Evolutionary conservation across 2,797 vertebrate species (phyloP).

Genomic region (Rhabdophis nuchalis): DNA sequence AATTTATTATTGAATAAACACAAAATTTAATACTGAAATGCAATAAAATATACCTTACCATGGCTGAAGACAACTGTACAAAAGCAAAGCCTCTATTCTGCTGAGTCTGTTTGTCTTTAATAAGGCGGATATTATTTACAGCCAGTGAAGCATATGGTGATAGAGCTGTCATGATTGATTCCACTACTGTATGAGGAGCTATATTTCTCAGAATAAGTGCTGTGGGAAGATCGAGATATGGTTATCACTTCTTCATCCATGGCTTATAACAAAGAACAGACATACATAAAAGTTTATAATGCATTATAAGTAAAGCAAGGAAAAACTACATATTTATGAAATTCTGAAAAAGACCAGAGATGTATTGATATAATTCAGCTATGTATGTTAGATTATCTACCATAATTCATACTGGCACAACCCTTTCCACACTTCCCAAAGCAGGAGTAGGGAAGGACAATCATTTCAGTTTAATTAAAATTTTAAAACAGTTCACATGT

Average conservation of each 20-base stretch:
- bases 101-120: slow-evolving; percentile 98
- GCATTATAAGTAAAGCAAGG: background rate
- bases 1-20: background rate
- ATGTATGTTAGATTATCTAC: background rate
- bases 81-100: slow-evolving; percentile 98
- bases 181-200: slow-evolving; percentile 88
- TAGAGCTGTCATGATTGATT: slow-evolving; percentile 90
- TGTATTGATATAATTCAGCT: background rate
- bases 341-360: background rate
- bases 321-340: background rate
- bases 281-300: background rate
- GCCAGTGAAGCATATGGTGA: slow-evolving; percentile 94
- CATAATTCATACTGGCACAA: background rate
- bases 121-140: slow-evolving; percentile 94
- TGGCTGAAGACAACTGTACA: slow-evolving; percentile 93
- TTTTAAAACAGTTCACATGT: background rate
- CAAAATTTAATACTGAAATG: background rate
- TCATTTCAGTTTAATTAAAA: background rate
- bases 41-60: slow-evolving; percentile 75
- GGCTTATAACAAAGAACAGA: background rate
- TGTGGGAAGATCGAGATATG: slow-evolving; percentile 60
- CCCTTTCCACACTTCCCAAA: background rate
- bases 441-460: background rate
- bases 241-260: background rate
- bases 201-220: slow-evolving; percentile 98